Base-by-base conservation (phyloP, 2,797 vertebrate species). In the Ciconia nigra region DNA sequence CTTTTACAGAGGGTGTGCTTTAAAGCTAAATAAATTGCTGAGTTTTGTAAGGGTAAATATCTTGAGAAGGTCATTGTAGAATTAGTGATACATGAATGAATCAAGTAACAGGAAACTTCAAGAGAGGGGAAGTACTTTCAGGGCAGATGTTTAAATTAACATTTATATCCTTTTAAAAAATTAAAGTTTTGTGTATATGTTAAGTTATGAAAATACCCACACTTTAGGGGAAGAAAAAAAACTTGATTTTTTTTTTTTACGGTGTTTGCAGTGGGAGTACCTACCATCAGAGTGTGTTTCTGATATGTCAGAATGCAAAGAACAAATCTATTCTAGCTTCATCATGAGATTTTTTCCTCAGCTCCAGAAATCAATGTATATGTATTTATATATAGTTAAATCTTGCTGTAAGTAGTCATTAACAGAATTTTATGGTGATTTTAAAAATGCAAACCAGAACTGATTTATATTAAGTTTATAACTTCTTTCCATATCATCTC, bases 171-270 rank as follows among this genome's bases (percentile, higher is more conserved):
- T 80, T 82, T 19, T 42, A 54, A 58, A 52, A 5, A 54, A 20
- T 47, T 7, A 3, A 67, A 61, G 9, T 21, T 69, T 72, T 83
- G 8, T 33, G 2, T 39, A 2, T 26, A 25, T 49, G 5, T 51
- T 74, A 74, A 37, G 12, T 42, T 84, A 44, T 3, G 51, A 91
- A 78, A 88, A 41, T 29, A 62, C 5, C 4, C 11, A 26, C 24
- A 9, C 3, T 44, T 65, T 3, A 69, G 7, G 7, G 5, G 4
- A 47, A 70, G 15, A 22, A 72, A 44, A 70, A 74, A 19, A 5
- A 0, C 4, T 28, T 19, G 4, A 8, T 8, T n/a, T 11, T 10
- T 31, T 12, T 37, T 15, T 47, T 46, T 61, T 49, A 44, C 13
- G 0, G 9, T 39, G 9, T 69, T 89, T 84, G 11, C 29, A 33